phyloP scores from a whole-genome alignment of 2,888 invertebrate species.

The Limnephilus rhombicus region DNA sequence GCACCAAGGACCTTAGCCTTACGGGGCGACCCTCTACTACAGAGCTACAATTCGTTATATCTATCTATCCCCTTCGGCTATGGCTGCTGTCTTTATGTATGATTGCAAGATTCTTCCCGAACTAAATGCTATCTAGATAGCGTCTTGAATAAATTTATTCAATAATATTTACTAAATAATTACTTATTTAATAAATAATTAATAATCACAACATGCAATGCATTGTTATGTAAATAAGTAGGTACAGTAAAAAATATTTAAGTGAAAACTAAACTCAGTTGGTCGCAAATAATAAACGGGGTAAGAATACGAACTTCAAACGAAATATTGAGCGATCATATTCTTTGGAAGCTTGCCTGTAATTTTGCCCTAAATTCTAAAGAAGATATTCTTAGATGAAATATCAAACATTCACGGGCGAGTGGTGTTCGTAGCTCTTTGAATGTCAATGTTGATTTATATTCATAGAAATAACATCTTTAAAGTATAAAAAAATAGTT shows the following conservation, averaged over 20 bases:
- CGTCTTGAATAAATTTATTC: too few relatives aligned
- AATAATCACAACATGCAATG: background rate
- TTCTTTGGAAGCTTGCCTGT: conserved; percentile 27
- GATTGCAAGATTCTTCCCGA: too few relatives aligned
- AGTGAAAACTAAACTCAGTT: background rate
- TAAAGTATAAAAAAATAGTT: too few relatives aligned
- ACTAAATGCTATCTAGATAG: too few relatives aligned
- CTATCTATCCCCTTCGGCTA: too few relatives aligned
- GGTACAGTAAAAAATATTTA: background rate
- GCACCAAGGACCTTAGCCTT: too few relatives aligned
- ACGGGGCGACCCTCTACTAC: too few relatives aligned
- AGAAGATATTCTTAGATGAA: background rate
- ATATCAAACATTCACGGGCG: background rate
- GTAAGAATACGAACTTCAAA: conserved; percentile 19
- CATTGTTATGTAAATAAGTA: background rate
- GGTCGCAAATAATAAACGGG: background rate
- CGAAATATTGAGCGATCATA: conserved; percentile 29
- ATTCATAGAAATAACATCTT: background rate
- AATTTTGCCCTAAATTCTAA: background rate
- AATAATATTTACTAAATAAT: too few relatives aligned
- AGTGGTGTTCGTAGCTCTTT: background rate
- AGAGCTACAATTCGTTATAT: too few relatives aligned
- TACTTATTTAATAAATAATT: too few relatives aligned
- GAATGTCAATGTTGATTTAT: background rate
- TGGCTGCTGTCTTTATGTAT: too few relatives aligned